phyloP scores from a whole-genome alignment of 2,797 vertebrate genomes.

The Tachyglossus aculeatus region DNA sequence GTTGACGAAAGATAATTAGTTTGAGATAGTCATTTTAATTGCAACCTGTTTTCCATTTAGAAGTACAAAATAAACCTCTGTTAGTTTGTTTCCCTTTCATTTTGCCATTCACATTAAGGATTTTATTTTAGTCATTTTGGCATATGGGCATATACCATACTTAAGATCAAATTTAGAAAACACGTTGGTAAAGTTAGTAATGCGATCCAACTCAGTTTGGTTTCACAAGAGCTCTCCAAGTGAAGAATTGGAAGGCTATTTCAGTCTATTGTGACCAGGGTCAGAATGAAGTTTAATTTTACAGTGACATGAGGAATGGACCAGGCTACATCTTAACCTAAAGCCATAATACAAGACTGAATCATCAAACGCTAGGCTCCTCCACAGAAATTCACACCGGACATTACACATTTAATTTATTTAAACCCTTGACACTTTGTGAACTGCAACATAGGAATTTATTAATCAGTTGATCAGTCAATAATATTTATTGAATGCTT shows the following conservation, averaged over 20 bases:
- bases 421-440: background rate
- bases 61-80: background rate
- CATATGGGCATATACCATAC: background rate
- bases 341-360: background rate
- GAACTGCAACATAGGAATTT: no score
- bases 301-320: slow-evolving; percentile 21
- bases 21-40: background rate
- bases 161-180: background rate
- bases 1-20: no score
- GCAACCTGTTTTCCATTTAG: background rate
- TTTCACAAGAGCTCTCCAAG: background rate
- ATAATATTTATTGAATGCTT: no score
- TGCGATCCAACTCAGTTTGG: background rate
- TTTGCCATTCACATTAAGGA: background rate
- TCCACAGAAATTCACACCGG: background rate
- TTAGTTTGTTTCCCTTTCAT: background rate
- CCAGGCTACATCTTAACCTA: background rate
- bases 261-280: background rate
- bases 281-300: slow-evolving; percentile 2
- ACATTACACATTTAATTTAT: background rate
- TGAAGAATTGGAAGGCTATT: background rate
- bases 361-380: background rate
- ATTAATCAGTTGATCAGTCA: no score
- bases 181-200: background rate
- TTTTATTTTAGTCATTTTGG: background rate